Evolutionary conservation across 2,113 vertebrate genomes (phyloP), one percentile per base, ranked within the genome.

Genomic region (Forbesichthys agassizii): DNA sequence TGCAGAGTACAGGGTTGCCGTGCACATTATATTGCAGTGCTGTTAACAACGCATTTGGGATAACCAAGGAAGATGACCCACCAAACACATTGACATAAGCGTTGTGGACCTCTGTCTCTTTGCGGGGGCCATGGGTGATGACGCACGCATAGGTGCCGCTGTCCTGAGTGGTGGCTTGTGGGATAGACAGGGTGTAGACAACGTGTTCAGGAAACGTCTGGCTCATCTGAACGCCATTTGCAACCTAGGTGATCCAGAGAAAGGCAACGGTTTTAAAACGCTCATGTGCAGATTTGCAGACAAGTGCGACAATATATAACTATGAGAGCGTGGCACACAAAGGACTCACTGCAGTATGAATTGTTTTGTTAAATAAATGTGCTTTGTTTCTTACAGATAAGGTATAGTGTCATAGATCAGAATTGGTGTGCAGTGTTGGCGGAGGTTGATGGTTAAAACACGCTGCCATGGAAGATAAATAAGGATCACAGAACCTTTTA

Each of bases 91-190:
- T 90, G 67, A 99, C 91, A 61, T 88, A 86, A 82, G 91, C 90
- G 33, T 66, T 93, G 91, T 92, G 89, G 61, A 87, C 93, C 77
- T 90, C 88, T 78, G 93, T 93, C 58, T 90, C 84, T 47, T 93
- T 85, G 61, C 81, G 93, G 51, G 82, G 76, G 33, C 88, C 84
- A 61, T 95, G 89, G 0, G 88, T 91, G 73, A 95, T 89, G 4
- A 92, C 91, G 78, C 98, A 99, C 73, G 96, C 93, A 5, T 98
- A 99, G 49, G 86, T 87, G 48, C 98, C 98, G 0, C 93, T 92
- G 88, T 99, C 98, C 76, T 94, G 92, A 72, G 93, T 74, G 0
- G 94, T 89, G 64, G 95, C 95, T 63, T 92, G 81, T 1, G 91
- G 91, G 84, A 99, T 90, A 6, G 74, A 93, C 81, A 99, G 83